Evolutionary conservation across 1,140 invertebrate genomes (phyloP).

Genomic region (Drosophila insularis): DNA sequence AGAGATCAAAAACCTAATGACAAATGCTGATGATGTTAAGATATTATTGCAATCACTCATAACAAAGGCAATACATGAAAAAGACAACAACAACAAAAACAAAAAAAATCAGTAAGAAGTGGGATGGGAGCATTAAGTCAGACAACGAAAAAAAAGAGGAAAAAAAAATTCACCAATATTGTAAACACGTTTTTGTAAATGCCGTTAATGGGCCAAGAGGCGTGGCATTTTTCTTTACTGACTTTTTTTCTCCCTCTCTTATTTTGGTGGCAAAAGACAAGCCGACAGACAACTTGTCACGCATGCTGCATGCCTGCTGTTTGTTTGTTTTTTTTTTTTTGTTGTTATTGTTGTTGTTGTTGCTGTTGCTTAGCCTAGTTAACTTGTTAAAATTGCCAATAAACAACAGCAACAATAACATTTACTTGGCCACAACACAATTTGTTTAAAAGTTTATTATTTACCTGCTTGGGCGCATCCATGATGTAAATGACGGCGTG

Average conservation of each 20-base stretch:
- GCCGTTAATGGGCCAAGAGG: slow-evolving; percentile 43
- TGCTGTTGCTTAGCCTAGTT: slow-evolving; percentile 68
- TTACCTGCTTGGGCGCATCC: slow-evolving; percentile 77
- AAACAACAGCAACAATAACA: slow-evolving; percentile 31
- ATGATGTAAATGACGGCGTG: slow-evolving; percentile 37
- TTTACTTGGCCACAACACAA: slow-evolving; percentile 9
- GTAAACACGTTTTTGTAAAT: slow-evolving; percentile 64
- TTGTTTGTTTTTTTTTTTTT: slow-evolving; percentile 4
- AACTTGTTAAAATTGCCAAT: slow-evolving; percentile 47
- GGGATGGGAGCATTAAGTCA: background rate
- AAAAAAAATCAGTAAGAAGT: background rate
- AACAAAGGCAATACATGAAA: background rate
- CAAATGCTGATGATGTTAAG: slow-evolving; percentile 1
- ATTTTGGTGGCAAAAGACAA: slow-evolving; percentile 57
- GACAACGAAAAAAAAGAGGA: slow-evolving; percentile 18
- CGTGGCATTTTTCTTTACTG: slow-evolving; percentile 28
- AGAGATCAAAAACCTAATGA: background rate
- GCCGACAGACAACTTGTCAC: slow-evolving; percentile 67
- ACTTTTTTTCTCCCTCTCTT: background rate
- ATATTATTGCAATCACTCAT: background rate
- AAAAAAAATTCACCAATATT: slow-evolving; percentile 48
- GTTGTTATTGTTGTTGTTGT: slow-evolving; percentile 37
- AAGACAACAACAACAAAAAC: background rate
- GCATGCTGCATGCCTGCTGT: slow-evolving; percentile 23
- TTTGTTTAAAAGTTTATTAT: slow-evolving; percentile 42